Percentiles rank a stretch among this genome's conserved stretches.
phyloP scores from a whole-genome alignment of 2,113 vertebrate genomes.

The Anser cygnoides region DNA sequence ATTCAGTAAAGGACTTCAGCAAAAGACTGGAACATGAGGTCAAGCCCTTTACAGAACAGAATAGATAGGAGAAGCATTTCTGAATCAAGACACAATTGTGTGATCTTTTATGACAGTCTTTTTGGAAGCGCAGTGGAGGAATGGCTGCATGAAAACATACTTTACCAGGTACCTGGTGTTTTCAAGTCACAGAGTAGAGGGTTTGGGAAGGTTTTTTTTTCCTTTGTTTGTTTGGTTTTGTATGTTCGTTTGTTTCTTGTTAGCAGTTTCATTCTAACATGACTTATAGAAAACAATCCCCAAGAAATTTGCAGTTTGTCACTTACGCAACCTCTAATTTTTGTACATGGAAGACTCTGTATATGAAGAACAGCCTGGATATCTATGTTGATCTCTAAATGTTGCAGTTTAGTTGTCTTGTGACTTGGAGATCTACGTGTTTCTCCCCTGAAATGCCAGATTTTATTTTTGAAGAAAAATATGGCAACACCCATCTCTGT shows the following conservation, averaged over 20 bases:
- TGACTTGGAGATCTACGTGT: not conserved
- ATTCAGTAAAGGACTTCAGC: not conserved
- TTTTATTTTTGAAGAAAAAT: not conserved
- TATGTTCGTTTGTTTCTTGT: not conserved
- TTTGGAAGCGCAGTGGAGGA: not conserved
- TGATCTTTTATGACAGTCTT: rapidly evolving
- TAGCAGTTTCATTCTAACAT: not conserved
- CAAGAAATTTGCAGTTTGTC: not conserved
- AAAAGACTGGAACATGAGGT: not conserved
- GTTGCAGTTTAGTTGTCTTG: not conserved
- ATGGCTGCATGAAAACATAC: not conserved
- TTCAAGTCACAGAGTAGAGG: not conserved
- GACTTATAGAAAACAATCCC: not conserved
- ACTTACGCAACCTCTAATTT: not conserved
- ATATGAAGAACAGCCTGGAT: not conserved
- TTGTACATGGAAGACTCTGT: not conserved
- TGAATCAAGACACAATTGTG: not conserved
- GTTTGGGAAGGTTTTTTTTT: not conserved
- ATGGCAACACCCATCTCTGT: not conserved
- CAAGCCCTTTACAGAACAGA: not conserved
- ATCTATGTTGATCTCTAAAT: not conserved
- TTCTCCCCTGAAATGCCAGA: not conserved
- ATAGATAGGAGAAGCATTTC: not conserved
- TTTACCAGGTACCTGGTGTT: not conserved
- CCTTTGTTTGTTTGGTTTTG: not conserved